A percentile compares a stretch with the other conserved stretches of the same genome.
Evolutionary conservation across 2,888 invertebrate species (phyloP).

Genomic region (Meliscaeva auricollis): DNA sequence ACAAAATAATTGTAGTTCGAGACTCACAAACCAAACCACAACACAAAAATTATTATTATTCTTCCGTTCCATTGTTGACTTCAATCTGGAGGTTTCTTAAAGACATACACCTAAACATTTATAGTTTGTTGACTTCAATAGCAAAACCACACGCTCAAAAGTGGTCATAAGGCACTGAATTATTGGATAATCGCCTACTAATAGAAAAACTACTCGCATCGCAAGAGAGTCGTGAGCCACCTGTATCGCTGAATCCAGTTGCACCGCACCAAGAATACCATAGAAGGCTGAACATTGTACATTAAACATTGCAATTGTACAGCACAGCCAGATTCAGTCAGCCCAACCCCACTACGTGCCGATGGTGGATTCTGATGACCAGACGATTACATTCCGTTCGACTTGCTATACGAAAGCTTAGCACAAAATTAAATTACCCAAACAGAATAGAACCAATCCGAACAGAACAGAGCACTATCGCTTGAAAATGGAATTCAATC

Average conservation of each 20-base stretch:
- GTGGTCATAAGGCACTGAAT: conserved; percentile 72
- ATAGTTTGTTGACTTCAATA: conserved; percentile 19
- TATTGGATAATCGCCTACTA: conserved; percentile 71
- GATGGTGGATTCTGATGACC: conserved; percentile 71
- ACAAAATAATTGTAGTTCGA: conserved; percentile 22
- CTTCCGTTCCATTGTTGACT: background rate
- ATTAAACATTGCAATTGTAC: conserved; percentile 21
- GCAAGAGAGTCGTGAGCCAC: conserved; percentile 68
- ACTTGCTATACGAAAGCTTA: conserved; percentile 63
- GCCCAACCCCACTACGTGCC: conserved; percentile 71
- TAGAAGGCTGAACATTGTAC: conserved; percentile 44
- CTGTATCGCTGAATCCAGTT: conserved; percentile 63
- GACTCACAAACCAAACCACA: conserved; percentile 1
- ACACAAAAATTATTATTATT: conserved; percentile 31
- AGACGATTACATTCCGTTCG: conserved; percentile 73
- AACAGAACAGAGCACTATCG: conserved; percentile 32
- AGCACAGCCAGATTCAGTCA: conserved; percentile 9
- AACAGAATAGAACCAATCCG: conserved; percentile 52
- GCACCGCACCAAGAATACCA: conserved; percentile 50
- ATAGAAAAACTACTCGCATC: conserved; percentile 70
- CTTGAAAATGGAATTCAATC: conserved; percentile 56
- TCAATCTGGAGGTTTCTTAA: conserved; percentile 14
- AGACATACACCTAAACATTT: background rate
- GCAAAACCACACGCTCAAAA: conserved; percentile 53
- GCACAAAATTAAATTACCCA: conserved; percentile 72